Evolutionary conservation across 2,888 invertebrate species (phyloP).

Genomic region (Dynastes grantii): DNA sequence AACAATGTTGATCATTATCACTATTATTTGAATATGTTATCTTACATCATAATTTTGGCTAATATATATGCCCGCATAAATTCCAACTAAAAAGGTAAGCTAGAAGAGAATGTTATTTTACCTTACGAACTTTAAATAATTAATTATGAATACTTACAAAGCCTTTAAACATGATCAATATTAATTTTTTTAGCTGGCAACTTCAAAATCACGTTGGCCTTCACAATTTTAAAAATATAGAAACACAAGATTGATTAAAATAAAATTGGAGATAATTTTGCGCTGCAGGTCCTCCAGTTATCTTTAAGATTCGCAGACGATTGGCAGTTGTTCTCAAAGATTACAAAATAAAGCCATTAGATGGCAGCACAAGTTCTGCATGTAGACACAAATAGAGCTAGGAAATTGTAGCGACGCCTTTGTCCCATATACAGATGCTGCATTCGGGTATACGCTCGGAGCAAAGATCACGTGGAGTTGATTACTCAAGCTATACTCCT

Average conservation of each 20-base stretch:
- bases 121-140: neutral
- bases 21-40: neutral
- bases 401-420: too few species aligned
- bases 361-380: conserved; percentile 17
- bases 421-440: too few species aligned
- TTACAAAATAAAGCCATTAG: neutral
- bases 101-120: conserved; percentile 68
- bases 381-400: too few species aligned
- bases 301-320: neutral
- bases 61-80: conserved; percentile 83
- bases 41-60: conserved; percentile 84
- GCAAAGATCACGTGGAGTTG: too few species aligned
- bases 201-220: neutral
- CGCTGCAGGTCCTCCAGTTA: neutral
- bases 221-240: conserved; percentile 10
- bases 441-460: too few species aligned
- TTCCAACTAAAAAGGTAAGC: conserved; percentile 79
- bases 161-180: conserved; percentile 64
- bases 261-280: too few species aligned
- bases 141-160: conserved; percentile 57
- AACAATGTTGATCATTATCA: conserved; percentile 23
- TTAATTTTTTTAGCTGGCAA: conserved; percentile 16
- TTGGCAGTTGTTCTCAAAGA: too few species aligned
- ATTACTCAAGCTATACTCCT: too few species aligned
- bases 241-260: neutral